These are phyloP conservation scores for Neolamprologus tretocephalus DNA, from an alignment of 2,113 vertebrate genomes.

Conservation along the genomic window DNA sequence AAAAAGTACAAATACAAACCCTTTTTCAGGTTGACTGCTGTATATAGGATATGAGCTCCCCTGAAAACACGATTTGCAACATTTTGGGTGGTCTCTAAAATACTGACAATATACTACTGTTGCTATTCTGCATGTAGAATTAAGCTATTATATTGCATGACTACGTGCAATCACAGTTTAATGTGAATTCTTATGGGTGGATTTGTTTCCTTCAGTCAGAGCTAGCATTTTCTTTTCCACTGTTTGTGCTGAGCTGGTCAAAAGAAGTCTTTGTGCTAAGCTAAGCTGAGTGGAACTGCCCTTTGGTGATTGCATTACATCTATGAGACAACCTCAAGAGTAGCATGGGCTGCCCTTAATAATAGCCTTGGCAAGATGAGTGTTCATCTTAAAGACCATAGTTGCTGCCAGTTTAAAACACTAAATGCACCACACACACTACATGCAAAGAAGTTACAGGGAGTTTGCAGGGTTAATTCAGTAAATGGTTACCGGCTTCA, in stretches of 20 bases:
- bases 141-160: background rate
- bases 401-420: background rate
- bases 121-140: background rate
- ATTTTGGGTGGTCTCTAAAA: background rate
- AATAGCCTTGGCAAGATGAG: background rate
- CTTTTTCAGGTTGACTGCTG: background rate
- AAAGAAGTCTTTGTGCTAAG: background rate
- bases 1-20: background rate
- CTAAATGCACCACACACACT: background rate
- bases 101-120: background rate
- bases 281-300: background rate
- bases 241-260: background rate
- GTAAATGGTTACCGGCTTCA: background rate
- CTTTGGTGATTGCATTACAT: background rate
- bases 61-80: background rate
- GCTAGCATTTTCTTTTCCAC: background rate
- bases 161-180: background rate
- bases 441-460: background rate
- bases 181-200: background rate
- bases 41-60: background rate
- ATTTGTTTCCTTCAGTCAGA: background rate
- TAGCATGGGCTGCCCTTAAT: background rate
- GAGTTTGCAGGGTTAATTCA: background rate
- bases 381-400: background rate
- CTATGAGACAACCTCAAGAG: background rate